phyloP scores from a whole-genome alignment of 2,113 vertebrate genomes.

The Spermophilus dauricus region DNA sequence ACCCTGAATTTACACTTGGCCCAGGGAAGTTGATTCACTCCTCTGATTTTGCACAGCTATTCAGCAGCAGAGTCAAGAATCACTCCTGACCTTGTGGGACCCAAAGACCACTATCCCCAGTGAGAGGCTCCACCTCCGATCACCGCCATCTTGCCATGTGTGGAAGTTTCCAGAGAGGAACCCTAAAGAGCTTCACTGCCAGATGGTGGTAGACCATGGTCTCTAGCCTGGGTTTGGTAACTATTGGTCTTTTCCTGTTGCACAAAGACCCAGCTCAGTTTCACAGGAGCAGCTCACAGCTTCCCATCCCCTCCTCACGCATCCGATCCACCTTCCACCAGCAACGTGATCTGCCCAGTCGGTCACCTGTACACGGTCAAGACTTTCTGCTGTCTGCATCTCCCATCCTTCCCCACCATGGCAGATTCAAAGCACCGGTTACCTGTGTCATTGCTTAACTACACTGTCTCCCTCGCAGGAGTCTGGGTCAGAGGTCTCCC shows the following conservation, averaged over 20 bases:
- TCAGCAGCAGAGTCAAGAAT: background rate
- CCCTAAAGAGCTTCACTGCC: background rate
- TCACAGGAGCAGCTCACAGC: background rate
- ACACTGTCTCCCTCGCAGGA: background rate
- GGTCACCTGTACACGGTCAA: background rate
- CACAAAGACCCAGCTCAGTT: background rate
- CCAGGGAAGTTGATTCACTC: background rate
- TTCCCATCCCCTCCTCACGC: fast-evolving
- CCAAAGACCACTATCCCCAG: background rate
- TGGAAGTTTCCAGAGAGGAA: background rate
- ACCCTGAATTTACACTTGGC: background rate
- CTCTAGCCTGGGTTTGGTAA: background rate
- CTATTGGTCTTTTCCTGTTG: background rate
- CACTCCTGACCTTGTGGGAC: background rate
- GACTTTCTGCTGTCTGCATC: background rate
- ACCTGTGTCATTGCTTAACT: background rate
- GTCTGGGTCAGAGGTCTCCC: background rate
- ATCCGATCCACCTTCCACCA: background rate
- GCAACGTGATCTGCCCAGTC: background rate
- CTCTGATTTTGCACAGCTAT: background rate
- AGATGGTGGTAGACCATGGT: background rate
- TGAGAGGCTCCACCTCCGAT: background rate
- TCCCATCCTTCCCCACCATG: background rate
- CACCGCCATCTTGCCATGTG: background rate
- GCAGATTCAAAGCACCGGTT: background rate